These are phyloP conservation scores for Epicampocera succincta DNA, from an alignment of 2,888 invertebrate species.

Conservation along the genomic window DNA sequence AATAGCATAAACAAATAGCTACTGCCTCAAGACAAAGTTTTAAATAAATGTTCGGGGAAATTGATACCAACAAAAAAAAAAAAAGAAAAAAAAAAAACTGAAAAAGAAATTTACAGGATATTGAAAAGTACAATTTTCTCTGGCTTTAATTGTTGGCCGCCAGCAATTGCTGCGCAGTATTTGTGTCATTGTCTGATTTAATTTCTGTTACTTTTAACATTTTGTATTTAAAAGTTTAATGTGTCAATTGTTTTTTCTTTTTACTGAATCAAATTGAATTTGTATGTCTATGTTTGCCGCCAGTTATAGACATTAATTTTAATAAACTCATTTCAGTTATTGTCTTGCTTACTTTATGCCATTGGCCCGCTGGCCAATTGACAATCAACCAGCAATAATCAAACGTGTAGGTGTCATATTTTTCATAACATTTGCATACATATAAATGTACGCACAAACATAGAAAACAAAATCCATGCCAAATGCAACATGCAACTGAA, in stretches of 20 bases:
- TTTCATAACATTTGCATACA: conserved; percentile 42
- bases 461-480: conserved; percentile 30
- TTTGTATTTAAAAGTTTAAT: conserved; percentile 10
- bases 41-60: neutral
- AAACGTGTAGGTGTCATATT: conserved; percentile 65
- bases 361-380: conserved; percentile 56
- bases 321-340: conserved; percentile 42
- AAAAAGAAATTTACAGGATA: neutral
- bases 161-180: conserved; percentile 2
- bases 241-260: neutral
- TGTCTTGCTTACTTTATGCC: conserved; percentile 21
- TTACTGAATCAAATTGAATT: conserved; percentile 50
- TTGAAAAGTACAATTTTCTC: neutral
- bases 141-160: neutral
- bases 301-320: conserved; percentile 52
- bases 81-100: neutral
- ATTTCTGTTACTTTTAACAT: conserved; percentile 13
- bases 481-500: conserved; percentile 43
- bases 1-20: too few species aligned
- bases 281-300: conserved; percentile 37
- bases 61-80: too few species aligned
- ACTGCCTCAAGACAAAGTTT: neutral
- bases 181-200: conserved; percentile 33
- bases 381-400: conserved; percentile 65
- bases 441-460: too few species aligned